Conservation (phyloP, 2,888 invertebrate species). For the Plagodis dolabraria region DNA sequence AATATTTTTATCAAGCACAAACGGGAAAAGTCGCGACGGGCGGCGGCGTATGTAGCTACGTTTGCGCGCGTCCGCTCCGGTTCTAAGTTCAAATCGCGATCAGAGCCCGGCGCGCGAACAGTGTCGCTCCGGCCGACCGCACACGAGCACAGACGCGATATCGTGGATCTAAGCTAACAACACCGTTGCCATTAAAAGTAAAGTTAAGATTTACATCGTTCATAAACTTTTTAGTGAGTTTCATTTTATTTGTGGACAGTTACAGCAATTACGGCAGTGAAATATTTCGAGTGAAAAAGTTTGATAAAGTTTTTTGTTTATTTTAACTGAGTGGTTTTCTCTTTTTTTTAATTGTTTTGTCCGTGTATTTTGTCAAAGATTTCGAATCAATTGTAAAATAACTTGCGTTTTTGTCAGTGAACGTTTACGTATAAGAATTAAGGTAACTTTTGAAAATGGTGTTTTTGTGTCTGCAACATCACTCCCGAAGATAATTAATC, state of each 20-base stretch:
- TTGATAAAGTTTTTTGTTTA: conserved; percentile 6
- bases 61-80: conserved; percentile 43
- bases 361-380: background rate
- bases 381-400: background rate
- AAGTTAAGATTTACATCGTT: background rate
- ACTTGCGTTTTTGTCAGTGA: conserved; percentile 7
- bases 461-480: conserved; percentile 6
- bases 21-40: conserved; percentile 15
- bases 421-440: conserved; percentile 1
- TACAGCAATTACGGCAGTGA: conserved; percentile 10
- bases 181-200: background rate
- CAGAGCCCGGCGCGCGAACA: conserved; percentile 48
- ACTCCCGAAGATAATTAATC: conserved; percentile 14
- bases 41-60: conserved; percentile 35
- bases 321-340: conserved; percentile 2
- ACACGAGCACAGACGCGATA: conserved; percentile 17
- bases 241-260: conserved; percentile 6
- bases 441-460: conserved; percentile 16
- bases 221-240: background rate
- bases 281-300: conserved; percentile 15
- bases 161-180: background rate
- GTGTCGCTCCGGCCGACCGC: conserved; percentile 47
- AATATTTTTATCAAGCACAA: conserved; percentile 1
- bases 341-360: background rate
- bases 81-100: conserved; percentile 50